A percentile compares a stretch with the other conserved stretches of the same genome.
Evolutionary conservation across 2,888 invertebrate genomes (phyloP).

Genomic region (Stratiomys singularior): DNA sequence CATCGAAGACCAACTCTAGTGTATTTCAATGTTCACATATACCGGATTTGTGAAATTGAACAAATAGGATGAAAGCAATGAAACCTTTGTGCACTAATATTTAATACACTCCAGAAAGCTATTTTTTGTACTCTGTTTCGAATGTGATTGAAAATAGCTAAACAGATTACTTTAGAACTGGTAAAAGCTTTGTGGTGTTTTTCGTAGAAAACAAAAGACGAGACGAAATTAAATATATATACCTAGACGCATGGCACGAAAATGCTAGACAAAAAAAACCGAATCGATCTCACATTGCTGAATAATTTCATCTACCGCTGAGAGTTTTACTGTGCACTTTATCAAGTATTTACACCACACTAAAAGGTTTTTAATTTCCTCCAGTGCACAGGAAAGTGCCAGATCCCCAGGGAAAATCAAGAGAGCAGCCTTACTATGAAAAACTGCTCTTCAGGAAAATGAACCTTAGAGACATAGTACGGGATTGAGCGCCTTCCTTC

Average conservation of each 20-base stretch:
- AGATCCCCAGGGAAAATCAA: slow-evolving; percentile 41
- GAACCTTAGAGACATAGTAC: neutral
- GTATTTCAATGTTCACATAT: no score
- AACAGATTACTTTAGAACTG: neutral
- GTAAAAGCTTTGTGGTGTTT: slow-evolving; percentile 48
- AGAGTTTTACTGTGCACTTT: slow-evolving; percentile 48
- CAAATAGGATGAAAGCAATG: no score
- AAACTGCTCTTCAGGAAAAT: slow-evolving; percentile 25
- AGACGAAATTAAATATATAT: slow-evolving; percentile 40
- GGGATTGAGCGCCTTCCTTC: slow-evolving; percentile 13
- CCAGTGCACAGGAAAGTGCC: slow-evolving; percentile 45
- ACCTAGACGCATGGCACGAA: neutral
- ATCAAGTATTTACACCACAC: slow-evolving; percentile 48
- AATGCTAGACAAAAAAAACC: neutral
- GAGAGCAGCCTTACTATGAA: slow-evolving; percentile 12
- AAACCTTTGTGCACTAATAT: no score
- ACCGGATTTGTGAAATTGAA: no score
- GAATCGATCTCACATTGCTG: slow-evolving; percentile 45
- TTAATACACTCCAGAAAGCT: no score
- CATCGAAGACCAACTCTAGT: no score
- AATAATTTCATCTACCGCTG: slow-evolving; percentile 47
- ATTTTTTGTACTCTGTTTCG: no score
- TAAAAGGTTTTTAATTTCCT: slow-evolving; percentile 49
- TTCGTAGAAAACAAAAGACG: slow-evolving; percentile 27
- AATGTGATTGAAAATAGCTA: no score